These are phyloP conservation scores for Rhyacophila evoluta DNA, from an alignment of 2,888 invertebrate species.

Conservation along the genomic window DNA sequence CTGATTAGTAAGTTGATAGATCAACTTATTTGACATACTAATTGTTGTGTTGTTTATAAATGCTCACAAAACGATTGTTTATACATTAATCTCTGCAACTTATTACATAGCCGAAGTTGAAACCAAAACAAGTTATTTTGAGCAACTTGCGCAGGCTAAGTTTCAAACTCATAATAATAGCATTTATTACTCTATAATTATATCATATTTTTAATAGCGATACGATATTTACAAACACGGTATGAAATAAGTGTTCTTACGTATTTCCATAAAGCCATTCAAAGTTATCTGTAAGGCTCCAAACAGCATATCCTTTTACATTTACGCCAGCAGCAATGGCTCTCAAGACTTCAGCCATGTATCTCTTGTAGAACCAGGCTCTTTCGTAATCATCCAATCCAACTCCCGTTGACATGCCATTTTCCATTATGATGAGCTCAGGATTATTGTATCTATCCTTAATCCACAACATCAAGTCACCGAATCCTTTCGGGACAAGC, in stretches of 20 bases:
- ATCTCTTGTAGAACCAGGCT: constrained; percentile 40
- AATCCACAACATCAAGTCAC: constrained; percentile 33
- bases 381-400: constrained; percentile 34
- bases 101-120: too few relatives aligned
- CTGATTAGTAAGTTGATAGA: too few relatives aligned
- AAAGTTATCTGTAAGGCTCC: constrained; percentile 79
- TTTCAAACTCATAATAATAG: too few relatives aligned
- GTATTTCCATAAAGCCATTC: constrained; percentile 77
- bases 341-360: constrained; percentile 32
- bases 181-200: too few relatives aligned
- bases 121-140: too few relatives aligned
- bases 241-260: constrained; percentile 59
- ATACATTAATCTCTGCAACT: too few relatives aligned
- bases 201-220: neutral
- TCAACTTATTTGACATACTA: too few relatives aligned
- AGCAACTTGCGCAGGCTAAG: too few relatives aligned
- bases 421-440: constrained; percentile 33
- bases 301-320: constrained; percentile 73
- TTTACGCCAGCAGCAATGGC: constrained; percentile 60
- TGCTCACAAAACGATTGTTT: too few relatives aligned
- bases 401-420: constrained; percentile 30
- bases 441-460: constrained; percentile 37
- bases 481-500: constrained; percentile 30
- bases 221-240: neutral
- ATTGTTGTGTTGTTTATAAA: too few relatives aligned